Conservation (phyloP, 2,113 vertebrate genomes). For the Tupaia chinensis region DNA sequence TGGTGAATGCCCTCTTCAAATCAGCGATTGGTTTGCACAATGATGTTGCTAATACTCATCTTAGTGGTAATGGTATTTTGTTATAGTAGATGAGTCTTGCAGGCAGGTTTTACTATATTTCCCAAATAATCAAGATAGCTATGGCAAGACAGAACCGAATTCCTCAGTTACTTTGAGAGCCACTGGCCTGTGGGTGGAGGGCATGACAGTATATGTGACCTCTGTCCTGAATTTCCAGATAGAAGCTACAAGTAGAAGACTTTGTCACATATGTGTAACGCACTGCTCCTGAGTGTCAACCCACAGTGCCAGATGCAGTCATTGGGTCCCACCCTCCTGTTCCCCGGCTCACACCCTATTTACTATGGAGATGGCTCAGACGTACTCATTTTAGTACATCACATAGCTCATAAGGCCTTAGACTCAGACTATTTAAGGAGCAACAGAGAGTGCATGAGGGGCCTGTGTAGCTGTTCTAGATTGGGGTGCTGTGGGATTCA, state of each 20-base stretch:
- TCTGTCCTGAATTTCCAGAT: neutral
- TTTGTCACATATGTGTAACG: neutral
- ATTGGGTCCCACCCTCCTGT: neutral
- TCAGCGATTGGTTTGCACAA: neutral
- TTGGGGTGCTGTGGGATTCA: neutral
- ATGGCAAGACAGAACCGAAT: neutral
- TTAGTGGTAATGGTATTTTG: neutral
- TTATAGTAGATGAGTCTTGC: slow-evolving; percentile 2
- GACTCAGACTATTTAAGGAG: slow-evolving; percentile 6
- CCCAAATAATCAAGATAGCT: neutral
- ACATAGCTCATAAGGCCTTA: neutral
- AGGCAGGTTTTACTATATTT: neutral
- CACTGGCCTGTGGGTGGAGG: neutral
- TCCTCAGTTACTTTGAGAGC: neutral
- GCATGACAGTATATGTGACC: neutral
- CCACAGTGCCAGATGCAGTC: neutral
- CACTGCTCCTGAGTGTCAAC: neutral
- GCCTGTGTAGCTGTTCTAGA: neutral
- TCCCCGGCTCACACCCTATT: neutral
- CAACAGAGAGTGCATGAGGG: neutral
- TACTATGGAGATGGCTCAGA: slow-evolving; percentile 34
- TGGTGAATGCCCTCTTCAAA: neutral
- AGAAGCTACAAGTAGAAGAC: neutral
- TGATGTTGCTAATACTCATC: neutral
- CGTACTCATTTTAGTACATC: neutral